phyloP scores from a whole-genome alignment of 2,888 invertebrate genomes.

The Drosophila longiperda region DNA sequence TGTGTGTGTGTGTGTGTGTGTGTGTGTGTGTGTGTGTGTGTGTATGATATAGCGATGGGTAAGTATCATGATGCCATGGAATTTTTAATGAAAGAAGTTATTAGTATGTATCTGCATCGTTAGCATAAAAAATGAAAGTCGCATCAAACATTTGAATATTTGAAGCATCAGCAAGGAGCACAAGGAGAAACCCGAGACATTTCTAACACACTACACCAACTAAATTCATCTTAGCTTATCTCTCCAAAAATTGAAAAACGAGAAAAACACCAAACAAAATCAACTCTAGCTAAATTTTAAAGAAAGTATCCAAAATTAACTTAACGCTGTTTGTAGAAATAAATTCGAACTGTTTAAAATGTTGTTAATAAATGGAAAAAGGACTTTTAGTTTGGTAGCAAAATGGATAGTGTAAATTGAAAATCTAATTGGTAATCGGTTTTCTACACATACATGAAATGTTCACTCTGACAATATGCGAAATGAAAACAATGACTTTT shows the following conservation, averaged over 20 bases:
- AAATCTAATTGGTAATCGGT: neutral
- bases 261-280: neutral
- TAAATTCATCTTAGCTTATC: neutral
- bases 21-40: constrained; percentile 12
- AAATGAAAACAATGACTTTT: neutral
- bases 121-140: constrained; percentile 74
- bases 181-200: neutral
- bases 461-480: neutral
- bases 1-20: neutral
- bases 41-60: constrained; percentile 20
- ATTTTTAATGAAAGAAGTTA: constrained; percentile 80
- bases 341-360: neutral
- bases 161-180: constrained; percentile 11
- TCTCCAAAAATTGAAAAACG: neutral
- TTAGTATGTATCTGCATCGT: constrained; percentile 80
- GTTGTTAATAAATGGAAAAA: neutral
- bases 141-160: constrained; percentile 45
- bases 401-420: neutral
- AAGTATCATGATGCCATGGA: constrained; percentile 64
- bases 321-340: neutral
- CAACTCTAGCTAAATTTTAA: neutral
- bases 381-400: neutral
- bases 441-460: neutral
- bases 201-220: neutral
- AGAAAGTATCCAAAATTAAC: neutral